Percentiles rank a stretch among this genome's conserved stretches.
Evolutionary conservation across 2,113 vertebrate species (phyloP).

Genomic region (Excalfactoria chinensis): DNA sequence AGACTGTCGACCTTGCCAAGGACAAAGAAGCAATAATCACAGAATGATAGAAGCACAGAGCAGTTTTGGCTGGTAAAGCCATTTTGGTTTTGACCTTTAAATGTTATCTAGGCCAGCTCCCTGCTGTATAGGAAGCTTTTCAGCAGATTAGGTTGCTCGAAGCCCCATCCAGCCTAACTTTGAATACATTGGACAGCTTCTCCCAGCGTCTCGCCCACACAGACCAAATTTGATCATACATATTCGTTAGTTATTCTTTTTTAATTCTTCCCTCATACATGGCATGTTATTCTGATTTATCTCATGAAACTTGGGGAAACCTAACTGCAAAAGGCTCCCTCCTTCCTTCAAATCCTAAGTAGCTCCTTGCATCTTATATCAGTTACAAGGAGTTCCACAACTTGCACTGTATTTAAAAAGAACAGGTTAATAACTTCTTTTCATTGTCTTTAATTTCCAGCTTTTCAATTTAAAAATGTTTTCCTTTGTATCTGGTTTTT

Average conservation of each 20-base stretch:
- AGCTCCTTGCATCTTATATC: background rate
- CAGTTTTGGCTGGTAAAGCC: background rate
- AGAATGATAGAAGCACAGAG: background rate
- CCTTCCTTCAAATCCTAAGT: background rate
- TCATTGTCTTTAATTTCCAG: background rate
- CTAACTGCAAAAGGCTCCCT: background rate
- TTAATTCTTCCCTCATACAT: background rate
- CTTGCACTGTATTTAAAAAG: background rate
- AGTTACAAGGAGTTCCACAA: background rate
- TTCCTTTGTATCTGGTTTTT: background rate
- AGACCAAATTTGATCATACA: accelerated
- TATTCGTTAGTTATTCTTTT: background rate
- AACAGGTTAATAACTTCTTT: background rate
- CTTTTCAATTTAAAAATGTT: background rate
- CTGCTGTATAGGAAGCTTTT: background rate
- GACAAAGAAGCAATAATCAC: background rate
- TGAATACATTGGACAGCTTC: background rate
- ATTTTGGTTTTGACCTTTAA: background rate
- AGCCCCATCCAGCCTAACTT: background rate
- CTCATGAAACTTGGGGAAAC: background rate
- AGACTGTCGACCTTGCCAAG: background rate
- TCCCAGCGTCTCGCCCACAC: background rate
- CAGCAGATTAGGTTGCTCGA: background rate
- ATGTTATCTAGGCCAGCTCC: background rate
- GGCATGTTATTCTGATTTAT: background rate